A percentile compares a stretch with the other conserved stretches of the same genome.
Evolutionary conservation across 64 coral and sea anemone genomes (phyloP).

Genomic region (Pocillopora verrucosa): DNA sequence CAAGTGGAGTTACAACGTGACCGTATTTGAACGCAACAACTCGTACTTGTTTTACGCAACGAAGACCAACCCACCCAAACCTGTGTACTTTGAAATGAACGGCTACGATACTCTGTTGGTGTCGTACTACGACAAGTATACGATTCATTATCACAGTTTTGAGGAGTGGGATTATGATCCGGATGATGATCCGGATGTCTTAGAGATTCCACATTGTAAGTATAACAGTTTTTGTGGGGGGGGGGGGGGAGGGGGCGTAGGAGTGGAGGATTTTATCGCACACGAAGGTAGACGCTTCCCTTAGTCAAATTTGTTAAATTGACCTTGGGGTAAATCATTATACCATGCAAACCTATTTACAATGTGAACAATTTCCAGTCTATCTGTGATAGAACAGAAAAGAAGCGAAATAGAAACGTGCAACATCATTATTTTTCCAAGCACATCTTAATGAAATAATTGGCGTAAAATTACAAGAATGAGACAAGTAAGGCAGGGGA

Average conservation of each 20-base stretch:
- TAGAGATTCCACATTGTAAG: slow-evolving; percentile 80
- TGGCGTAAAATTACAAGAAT: no score
- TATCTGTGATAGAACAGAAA: no score
- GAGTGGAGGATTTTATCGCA: no score
- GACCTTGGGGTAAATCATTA: no score
- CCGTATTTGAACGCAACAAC: slow-evolving; percentile 72
- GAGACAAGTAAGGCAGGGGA: no score
- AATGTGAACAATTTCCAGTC: no score
- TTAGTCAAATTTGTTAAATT: no score
- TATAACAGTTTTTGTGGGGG: not conserved
- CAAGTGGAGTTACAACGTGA: slow-evolving; percentile 75
- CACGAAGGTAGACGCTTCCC: no score
- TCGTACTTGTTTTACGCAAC: slow-evolving; percentile 76
- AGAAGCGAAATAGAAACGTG: no score
- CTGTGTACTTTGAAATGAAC: slow-evolving; percentile 82
- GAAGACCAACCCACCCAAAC: slow-evolving; percentile 69
- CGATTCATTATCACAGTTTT: slow-evolving; percentile 72
- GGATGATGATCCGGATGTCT: slow-evolving; percentile 51
- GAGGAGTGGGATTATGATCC: slow-evolving; percentile 69
- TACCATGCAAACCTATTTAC: no score
- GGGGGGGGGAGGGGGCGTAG: not conserved
- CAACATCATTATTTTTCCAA: no score
- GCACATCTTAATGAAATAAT: no score
- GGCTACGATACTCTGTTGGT: slow-evolving; percentile 83
- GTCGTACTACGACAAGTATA: slow-evolving; percentile 84